phyloP scores from a whole-genome alignment of 2,888 invertebrate genomes.

The Drosophila acutilabella region DNA sequence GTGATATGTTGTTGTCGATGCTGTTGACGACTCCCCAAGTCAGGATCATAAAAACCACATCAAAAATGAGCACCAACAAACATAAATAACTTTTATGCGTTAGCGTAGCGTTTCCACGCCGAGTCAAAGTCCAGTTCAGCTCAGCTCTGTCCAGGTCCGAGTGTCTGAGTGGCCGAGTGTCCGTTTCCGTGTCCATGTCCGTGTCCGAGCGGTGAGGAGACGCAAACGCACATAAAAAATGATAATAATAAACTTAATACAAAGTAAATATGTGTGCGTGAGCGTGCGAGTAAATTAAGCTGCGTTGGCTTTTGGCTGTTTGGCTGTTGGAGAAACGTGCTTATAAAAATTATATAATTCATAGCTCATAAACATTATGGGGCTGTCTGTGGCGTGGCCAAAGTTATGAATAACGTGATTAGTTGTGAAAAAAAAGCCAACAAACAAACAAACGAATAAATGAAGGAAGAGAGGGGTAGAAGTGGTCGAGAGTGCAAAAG shows the following conservation, averaged over 20 bases:
- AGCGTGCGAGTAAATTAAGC: constrained; percentile 77
- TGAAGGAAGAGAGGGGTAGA: constrained; percentile 1
- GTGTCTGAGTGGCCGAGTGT: neutral
- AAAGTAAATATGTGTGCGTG: constrained; percentile 75
- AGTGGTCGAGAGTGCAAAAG: constrained; percentile 23
- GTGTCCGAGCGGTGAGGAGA: constrained; percentile 22
- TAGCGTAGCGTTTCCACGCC: constrained; percentile 11
- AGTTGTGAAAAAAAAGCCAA: constrained; percentile 64
- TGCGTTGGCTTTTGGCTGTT: constrained; percentile 54
- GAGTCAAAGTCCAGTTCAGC: constrained; percentile 6
- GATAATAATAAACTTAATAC: constrained; percentile 80
- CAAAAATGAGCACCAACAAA: constrained; percentile 70
- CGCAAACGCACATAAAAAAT: constrained; percentile 69
- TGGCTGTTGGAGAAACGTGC: constrained; percentile 58
- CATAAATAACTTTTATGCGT: constrained; percentile 76
- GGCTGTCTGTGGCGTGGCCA: constrained; percentile 51
- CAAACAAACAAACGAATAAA: constrained; percentile 23
- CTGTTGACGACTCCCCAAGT: constrained; percentile 45
- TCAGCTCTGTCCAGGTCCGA: constrained; percentile 21
- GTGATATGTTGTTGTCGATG: constrained; percentile 34
- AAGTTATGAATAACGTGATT: constrained; percentile 81
- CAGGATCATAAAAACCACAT: constrained; percentile 71
- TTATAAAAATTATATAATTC: constrained; percentile 80
- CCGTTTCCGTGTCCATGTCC: constrained; percentile 11
- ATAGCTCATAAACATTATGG: constrained; percentile 79